Evolutionary conservation across 2,113 vertebrate genomes (phyloP).

Genomic region (Aspidoscelis tigris): DNA sequence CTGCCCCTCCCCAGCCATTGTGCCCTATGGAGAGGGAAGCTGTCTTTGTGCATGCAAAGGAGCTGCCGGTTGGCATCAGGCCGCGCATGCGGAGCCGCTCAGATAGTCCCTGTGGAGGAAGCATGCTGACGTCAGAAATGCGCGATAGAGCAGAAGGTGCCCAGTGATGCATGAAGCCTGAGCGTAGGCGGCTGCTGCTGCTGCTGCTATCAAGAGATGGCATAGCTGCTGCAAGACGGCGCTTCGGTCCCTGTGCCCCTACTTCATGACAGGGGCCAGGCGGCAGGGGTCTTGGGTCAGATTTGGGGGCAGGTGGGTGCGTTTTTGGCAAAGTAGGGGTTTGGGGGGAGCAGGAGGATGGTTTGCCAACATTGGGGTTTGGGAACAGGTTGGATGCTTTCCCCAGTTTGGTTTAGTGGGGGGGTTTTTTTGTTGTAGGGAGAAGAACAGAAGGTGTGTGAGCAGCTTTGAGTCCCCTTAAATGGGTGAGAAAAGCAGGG

Average conservation of each 20-base stretch:
- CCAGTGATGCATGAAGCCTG: background rate
- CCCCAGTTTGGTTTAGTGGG: too few relatives aligned
- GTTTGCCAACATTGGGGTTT: too few relatives aligned
- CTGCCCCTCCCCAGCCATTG: background rate
- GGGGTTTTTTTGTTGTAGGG: too few relatives aligned
- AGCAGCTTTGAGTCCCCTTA: too few relatives aligned
- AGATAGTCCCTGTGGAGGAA: slow-evolving; percentile 25
- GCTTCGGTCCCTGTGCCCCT: background rate
- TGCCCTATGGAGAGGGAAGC: background rate
- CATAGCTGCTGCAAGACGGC: too few relatives aligned
- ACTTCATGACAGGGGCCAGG: background rate
- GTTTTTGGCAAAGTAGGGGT: too few relatives aligned
- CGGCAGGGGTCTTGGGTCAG: too few relatives aligned
- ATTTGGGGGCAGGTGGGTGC: background rate
- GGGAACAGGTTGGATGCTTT: too few relatives aligned
- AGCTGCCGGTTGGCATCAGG: background rate
- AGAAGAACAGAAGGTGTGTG: too few relatives aligned
- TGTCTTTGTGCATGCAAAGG: background rate
- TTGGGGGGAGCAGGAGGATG: too few relatives aligned
- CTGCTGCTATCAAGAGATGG: background rate
- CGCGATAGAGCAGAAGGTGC: background rate
- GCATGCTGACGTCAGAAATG: slow-evolving; percentile 29
- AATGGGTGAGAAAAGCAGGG: too few relatives aligned
- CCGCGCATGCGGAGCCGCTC: background rate
- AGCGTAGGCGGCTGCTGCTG: background rate